phyloP scores from a whole-genome alignment of 2,888 invertebrate genomes.

The Pandemis heparana region DNA sequence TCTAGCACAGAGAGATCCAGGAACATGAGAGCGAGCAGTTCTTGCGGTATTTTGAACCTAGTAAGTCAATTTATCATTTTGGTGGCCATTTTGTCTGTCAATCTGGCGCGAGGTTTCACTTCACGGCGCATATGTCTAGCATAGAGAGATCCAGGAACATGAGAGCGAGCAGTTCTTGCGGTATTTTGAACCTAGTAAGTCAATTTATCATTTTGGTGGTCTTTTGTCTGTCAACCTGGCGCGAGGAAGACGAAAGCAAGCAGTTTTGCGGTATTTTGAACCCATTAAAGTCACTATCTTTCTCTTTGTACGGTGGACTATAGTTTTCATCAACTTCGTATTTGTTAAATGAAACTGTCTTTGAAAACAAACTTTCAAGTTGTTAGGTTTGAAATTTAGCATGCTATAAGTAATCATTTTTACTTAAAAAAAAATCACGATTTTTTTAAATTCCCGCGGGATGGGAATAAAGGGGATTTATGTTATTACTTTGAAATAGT shows the following conservation, averaged over 20 bases:
- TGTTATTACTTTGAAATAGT: too few species aligned
- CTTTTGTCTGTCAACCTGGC: constrained; percentile 92
- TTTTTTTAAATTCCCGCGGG: too few species aligned
- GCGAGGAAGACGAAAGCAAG: constrained; percentile 93
- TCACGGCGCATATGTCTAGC: constrained; percentile 93
- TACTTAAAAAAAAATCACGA: too few species aligned
- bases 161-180: constrained; percentile 93
- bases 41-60: constrained; percentile 91
- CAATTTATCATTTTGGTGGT: constrained; percentile 77
- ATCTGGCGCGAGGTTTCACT: constrained; percentile 92
- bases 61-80: constrained; percentile 60
- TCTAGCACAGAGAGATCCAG: constrained; percentile 95
- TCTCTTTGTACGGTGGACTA: too few species aligned
- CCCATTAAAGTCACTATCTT: too few species aligned
- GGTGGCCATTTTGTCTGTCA: constrained; percentile 91
- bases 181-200: constrained; percentile 89
- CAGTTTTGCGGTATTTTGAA: constrained; percentile 64
- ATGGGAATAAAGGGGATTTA: too few species aligned
- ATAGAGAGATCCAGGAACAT: constrained; percentile 94
- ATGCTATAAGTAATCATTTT: too few species aligned
- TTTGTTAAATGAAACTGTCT: too few species aligned
- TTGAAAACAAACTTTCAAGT: too few species aligned
- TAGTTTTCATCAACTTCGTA: too few species aligned
- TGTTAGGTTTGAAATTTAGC: too few species aligned
- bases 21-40: constrained; percentile 94